phyloP scores from a whole-genome alignment of 2,113 vertebrate species.

The Pithys albifrons region DNA sequence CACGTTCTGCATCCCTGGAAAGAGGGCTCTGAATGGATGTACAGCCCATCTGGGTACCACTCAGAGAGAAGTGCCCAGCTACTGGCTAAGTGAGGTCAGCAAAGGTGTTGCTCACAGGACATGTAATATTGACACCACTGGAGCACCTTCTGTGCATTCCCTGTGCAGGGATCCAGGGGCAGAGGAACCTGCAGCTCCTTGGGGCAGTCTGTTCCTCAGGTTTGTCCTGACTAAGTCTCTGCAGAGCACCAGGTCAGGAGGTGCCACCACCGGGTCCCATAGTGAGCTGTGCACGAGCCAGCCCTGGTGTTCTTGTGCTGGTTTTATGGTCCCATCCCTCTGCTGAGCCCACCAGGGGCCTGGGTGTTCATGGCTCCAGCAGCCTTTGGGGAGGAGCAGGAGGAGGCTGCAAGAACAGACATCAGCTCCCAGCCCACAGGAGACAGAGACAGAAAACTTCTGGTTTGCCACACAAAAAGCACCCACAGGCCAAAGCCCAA shows the following conservation, averaged over 20 bases:
- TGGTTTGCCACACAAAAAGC: not conserved
- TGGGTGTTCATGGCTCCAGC: not conserved
- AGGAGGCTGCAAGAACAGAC: not conserved
- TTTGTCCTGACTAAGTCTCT: not conserved
- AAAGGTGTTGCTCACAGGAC: not conserved
- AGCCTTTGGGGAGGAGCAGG: not conserved
- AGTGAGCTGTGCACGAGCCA: no score
- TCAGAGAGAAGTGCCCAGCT: not conserved
- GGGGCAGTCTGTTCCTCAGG: not conserved
- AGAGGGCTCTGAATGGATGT: not conserved
- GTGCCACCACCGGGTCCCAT: accelerated
- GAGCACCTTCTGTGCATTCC: not conserved
- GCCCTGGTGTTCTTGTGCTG: not conserved
- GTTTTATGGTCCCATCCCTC: not conserved
- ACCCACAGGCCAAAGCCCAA: not conserved
- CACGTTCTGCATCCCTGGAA: not conserved
- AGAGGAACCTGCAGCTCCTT: accelerated
- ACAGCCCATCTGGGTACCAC: not conserved
- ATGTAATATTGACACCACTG: not conserved
- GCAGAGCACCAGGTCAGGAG: not conserved
- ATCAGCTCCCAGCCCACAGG: not conserved
- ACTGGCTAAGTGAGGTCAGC: not conserved
- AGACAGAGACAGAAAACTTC: not conserved
- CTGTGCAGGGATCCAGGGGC: accelerated
- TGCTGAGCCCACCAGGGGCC: not conserved